Base-by-base conservation (phyloP, 2,113 vertebrate species). In the Poeciliopsis turrubarensis region DNA sequence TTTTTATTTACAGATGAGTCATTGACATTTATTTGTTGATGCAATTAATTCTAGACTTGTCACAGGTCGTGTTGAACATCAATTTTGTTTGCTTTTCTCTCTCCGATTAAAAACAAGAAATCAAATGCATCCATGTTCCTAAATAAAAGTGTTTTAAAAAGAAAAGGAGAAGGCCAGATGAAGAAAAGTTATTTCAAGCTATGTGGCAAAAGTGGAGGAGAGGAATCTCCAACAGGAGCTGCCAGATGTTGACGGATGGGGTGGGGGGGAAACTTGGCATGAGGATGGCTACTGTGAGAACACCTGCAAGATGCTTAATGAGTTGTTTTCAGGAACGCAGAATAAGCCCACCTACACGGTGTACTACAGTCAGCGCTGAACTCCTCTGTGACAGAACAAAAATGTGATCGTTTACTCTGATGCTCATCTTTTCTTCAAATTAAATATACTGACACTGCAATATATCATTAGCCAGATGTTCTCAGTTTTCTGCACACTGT, bases 1-100 rank as follows among this genome's bases (percentile, higher is more conserved):
- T 96, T 96, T 97, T 97, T 99, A 99, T 99, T 98, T 99, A 98
- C 97, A 99, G 95, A 97, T 97, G 96, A 94, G 91, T 91, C 83
- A 73, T 80, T 91, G 89, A 90, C 88, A 91, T 86, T 91, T 87
- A 83, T 92, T 86, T 82, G 89, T 91, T 91, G 88, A 81, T 73
- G 68, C 85, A 83, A 69, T 83, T 87, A 83, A 73, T 79, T 87
- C 95, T 96, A 95, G 96, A 96, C 95, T 96, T 93, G 92, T 81
- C 74, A 87, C 67, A 94, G 91, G 91, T 92, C 94, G 94, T 90
- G 92, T 95, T 93, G 93, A 95, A 95, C 57, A 64, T 94, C 87
- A 44, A 41, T 63, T 66, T 73, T 75, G 91, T 87, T 92, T 89
- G 94, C 25, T 93, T 88, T 86, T 84, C 9, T 86, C 9, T 86